phyloP scores from a whole-genome alignment of 2,797 vertebrate species.

The Semotilus atromaculatus region DNA sequence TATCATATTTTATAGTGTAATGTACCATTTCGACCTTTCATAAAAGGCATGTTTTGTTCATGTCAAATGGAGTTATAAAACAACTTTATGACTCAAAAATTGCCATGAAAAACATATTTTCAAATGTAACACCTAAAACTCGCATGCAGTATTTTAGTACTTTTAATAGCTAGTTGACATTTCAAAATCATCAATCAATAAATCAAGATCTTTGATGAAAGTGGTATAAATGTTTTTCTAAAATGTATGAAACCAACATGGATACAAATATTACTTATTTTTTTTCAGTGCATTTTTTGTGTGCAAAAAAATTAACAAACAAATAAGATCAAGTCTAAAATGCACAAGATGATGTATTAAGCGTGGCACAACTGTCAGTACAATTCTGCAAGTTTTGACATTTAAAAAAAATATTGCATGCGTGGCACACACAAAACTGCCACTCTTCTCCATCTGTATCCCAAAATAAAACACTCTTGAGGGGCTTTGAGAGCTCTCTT shows the following conservation, averaged over 20 bases:
- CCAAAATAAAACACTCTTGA: conserved; percentile 42
- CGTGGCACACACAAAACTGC: conserved; percentile 37
- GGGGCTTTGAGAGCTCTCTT: conserved; percentile 45
- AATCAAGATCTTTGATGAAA: background rate
- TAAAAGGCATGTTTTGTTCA: background rate
- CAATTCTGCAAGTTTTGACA: conserved; percentile 6
- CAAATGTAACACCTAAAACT: background rate
- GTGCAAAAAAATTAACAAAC: background rate
- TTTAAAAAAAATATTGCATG: background rate
- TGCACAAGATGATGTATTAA: background rate
- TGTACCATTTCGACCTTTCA: background rate
- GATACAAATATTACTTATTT: background rate
- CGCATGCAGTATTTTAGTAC: background rate
- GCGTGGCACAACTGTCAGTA: background rate
- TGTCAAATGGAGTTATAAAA: conserved; percentile 5
- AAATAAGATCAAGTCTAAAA: background rate
- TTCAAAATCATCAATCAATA: background rate
- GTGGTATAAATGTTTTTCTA: background rate
- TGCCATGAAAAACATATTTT: background rate
- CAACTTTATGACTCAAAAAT: background rate
- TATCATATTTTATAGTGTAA: too few relatives aligned
- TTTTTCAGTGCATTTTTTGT: background rate
- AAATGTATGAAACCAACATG: background rate
- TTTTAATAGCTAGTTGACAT: background rate
- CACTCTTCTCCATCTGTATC: conserved; percentile 29